Conservation (phyloP, 2,797 vertebrate species). For the Pangasius macronema region DNA sequence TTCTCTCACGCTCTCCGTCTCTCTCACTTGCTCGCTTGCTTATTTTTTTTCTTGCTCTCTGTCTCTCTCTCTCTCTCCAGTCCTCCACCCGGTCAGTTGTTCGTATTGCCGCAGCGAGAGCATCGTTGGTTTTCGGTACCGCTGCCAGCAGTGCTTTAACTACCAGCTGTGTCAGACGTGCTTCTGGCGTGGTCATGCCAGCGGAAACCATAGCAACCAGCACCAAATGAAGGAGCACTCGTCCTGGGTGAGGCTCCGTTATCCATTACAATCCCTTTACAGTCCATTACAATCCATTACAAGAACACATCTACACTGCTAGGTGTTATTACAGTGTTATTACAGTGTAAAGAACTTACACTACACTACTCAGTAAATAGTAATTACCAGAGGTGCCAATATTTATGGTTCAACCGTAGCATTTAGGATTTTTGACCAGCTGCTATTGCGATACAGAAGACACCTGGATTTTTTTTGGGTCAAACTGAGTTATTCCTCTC, state of each 20-base stretch:
- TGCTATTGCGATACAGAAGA: too few relatives aligned
- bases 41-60: neutral
- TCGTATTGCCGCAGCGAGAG: conserved; percentile 89
- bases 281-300: neutral
- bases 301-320: neutral
- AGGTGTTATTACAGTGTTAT: neutral
- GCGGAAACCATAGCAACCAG: conserved; percentile 88
- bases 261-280: neutral
- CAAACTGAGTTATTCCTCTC: neutral
- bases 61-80: conserved; percentile 63
- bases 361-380: too few relatives aligned
- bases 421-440: too few relatives aligned
- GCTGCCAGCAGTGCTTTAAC: conserved; percentile 94
- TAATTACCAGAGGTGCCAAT: too few relatives aligned
- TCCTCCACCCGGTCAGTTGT: conserved; percentile 90
- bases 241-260: conserved; percentile 83
- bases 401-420: too few relatives aligned
- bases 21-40: neutral
- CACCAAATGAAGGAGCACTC: conserved; percentile 99
- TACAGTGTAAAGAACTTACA: neutral
- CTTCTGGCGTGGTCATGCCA: conserved; percentile 90
- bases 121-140: conserved; percentile 94
- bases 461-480: too few relatives aligned
- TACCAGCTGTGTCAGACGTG: conserved; percentile 97
- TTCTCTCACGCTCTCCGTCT: neutral